These are phyloP conservation scores for Zygaena filipendulae DNA, from an alignment of 2,888 invertebrate genomes.

Conservation along the genomic window DNA sequence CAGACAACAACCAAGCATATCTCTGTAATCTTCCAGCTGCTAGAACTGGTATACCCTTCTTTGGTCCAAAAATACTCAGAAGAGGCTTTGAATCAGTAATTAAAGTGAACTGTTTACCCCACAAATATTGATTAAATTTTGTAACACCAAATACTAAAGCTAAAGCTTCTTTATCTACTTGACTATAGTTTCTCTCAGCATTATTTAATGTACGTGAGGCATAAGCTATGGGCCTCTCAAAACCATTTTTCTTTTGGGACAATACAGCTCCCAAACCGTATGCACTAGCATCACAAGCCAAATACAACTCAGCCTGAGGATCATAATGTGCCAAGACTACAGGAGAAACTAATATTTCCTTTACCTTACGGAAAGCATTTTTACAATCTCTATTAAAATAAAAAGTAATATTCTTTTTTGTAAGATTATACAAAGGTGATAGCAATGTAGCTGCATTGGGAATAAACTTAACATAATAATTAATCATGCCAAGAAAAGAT, in stretches of 20 bases:
- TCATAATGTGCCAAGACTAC: conserved; percentile 7
- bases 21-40: too few relatives aligned
- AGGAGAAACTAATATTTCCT: conserved; percentile 7
- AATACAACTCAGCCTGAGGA: background rate
- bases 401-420: too few relatives aligned
- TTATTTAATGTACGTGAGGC: conserved; percentile 13
- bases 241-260: conserved; percentile 5
- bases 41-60: too few relatives aligned
- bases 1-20: too few relatives aligned
- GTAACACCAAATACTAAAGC: conserved; percentile 16
- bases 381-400: too few relatives aligned
- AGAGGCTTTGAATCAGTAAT: conserved; percentile 11
- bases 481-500: too few relatives aligned
- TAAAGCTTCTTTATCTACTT: conserved; percentile 13
- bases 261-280: conserved; percentile 11
- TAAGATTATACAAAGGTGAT: too few relatives aligned
- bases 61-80: too few relatives aligned
- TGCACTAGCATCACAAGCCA: conserved; percentile 10
- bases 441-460: too few relatives aligned
- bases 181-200: conserved; percentile 12
- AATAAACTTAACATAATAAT: too few relatives aligned
- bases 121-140: conserved; percentile 16
- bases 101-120: too few relatives aligned
- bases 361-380: conserved; percentile 13
- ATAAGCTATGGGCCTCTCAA: conserved; percentile 11